Evolutionary conservation across 2,888 invertebrate species (phyloP), one percentile per base, ranked within the genome.

Genomic region (Drosophila peninsularis): DNA sequence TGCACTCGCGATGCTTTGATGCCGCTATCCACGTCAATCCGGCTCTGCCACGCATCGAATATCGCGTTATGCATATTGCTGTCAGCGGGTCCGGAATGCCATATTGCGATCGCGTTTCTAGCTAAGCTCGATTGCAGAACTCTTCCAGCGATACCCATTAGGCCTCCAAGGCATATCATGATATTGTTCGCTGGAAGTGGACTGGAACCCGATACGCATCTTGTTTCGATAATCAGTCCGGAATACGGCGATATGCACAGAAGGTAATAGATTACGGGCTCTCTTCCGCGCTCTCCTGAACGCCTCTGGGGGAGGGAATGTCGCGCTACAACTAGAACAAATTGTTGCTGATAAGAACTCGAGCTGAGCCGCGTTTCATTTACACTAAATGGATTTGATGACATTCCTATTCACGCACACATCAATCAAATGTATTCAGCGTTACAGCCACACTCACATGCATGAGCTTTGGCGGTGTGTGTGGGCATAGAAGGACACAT

Each of bases 1-100:
- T 75, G 76, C 65, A 77, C 76, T 78, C 79, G 79, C 71, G 47
- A 34, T 19, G 61, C 75, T 77, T 71, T 77, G 71, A 78, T 65
- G 71, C 75, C 53, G 47, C 37, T 47, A 11, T 32, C 21, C 30
- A 19, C 17, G 17, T 19, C 47, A 5, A 47, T 47, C 47, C 47
- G 30, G 30, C 45, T 47, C n/a, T 14, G n/a, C 27, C 45, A 47
- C 47, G 30, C 30, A 47, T 32, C 19, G 32, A 32, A 17, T 27
- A 27, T 53, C 27, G 7, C 24, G n/a, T 24, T 27, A 27, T 24
- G 24, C 52, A 36, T 36, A 36, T 24, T n/a, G n/a, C 5, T 5
- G n/a, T 34, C 1, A 0, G 19, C 34, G 27, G 24, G 27, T 27
- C n/a, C 27, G 27, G n/a, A 45, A 30, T 2, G 3, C 3, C n/a